Base-by-base conservation (phyloP, 2,113 vertebrate genomes). In the Neolamprologus ventralis region DNA sequence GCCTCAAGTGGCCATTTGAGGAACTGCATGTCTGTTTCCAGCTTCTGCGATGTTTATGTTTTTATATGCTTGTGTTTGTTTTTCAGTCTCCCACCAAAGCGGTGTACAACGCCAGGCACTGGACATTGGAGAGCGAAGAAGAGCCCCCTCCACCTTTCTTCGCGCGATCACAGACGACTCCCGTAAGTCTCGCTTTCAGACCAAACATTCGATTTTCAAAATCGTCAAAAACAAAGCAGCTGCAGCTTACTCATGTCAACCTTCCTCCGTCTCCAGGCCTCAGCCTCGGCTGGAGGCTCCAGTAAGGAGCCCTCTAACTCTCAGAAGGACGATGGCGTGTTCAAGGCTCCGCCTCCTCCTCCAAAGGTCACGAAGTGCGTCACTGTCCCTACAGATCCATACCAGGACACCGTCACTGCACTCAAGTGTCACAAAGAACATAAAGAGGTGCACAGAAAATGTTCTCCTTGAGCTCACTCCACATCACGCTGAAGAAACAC, bases 361-460 rank as follows among this genome's bases (percentile, higher is more conserved):
- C 97, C 98, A 88, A 98, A 98, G 96, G 98, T 99, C 96, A 98
- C 97, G 86, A 99, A 99, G 96, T 98, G 97, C 37, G 97, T 98
- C 94, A 98, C 97, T 81, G 94, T 99, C 93, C 98, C 98, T 89
- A 98, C 97, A 19, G 97, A 98, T 88, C 98, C 97, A 87, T 98
- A 98, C 96, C 98, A 99, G 96, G 98, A 99, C 95, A 97, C 98
- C 68, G 98, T 99, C 95, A 99, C 98, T 40, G 95, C 98, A 83
- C 97, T 99, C 95, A 99, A 99, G 96, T 99, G 98, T 95, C 97
- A 97, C 93, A 99, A 98, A 96, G 98, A 99, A 97, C 98, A 99
- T 96, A 99, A 99, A 94, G 98, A 99, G 97, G 98, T 99, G 80
- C 57, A 21, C 4, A 10, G 7, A 45, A 17, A 7, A 13, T 13